Base-by-base conservation (phyloP, 2,113 vertebrate species). In the Tragelaphus imberbis region DNA sequence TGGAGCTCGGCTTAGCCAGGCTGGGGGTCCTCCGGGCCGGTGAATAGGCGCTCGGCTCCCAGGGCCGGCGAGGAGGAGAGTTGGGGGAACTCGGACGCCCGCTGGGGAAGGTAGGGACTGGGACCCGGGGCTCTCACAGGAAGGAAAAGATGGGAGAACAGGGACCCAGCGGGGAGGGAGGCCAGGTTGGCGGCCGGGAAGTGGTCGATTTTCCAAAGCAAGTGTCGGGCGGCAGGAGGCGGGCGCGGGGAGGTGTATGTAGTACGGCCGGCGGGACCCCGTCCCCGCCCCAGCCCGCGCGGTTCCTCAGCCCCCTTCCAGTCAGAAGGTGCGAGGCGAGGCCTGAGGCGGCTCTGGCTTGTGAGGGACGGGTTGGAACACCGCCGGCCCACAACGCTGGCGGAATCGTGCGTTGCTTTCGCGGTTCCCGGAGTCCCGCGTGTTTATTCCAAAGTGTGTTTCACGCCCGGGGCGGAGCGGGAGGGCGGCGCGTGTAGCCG, bases 1-100 rank as follows among this genome's bases (percentile, higher is more conserved):
- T 80, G 93, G 97, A 44, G 68, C 86, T 97, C 81, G 53, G 85
- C 95, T 94, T 47, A 77, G 84, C 77, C 5, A 16, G 92, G 17
- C 91, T 95, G 55, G 40, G 53, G 63, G 51, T 30, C 65, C 5
- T 56, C 23, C 4, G 25, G 63, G 63, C 51, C 2, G 5, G 88
- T 6, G 58, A 56, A 79, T 96, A 86, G 86, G 95, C 16, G 23
- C 56, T 96, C 95, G 2, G 55, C 88, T 51, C 23, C 1, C 15
- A 53, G 28, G 14, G 15, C 55, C 21, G 11, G 23, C 17, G 2
- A 33, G 33, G 15, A 23, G 36, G 40, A 6, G 71, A 58, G 55
- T 3, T 63, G 36, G 19, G 30, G 56, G 40, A 68, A 36, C 5
- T 3, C 3, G 11, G n/a, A 47, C 6, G 68, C 3, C 21, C 9